phyloP scores from a whole-genome alignment of 1,140 invertebrate species.

The Macrosteles quadrilineatus region DNA sequence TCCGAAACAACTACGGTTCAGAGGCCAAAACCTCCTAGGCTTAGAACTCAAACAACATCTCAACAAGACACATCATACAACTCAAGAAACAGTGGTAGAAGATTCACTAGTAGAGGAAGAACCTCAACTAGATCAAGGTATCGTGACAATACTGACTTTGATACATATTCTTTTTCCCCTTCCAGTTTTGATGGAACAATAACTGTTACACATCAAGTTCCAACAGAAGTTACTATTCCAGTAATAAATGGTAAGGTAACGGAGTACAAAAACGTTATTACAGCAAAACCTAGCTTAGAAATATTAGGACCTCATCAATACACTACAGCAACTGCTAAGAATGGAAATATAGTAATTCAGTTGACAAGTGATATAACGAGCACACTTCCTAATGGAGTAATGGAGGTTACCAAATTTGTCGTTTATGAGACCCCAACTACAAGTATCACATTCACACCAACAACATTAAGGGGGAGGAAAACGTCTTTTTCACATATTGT shows the following conservation, averaged over 20 bases:
- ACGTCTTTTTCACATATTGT: slow-evolving; percentile 83
- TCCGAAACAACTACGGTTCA: slow-evolving; percentile 43
- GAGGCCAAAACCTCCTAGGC: slow-evolving; percentile 45
- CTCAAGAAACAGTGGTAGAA: slow-evolving; percentile 45
- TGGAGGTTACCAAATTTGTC: slow-evolving; percentile 79
- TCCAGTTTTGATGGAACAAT: slow-evolving; percentile 74
- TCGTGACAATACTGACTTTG: slow-evolving; percentile 51
- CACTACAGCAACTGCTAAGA: slow-evolving; percentile 68
- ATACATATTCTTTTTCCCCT: slow-evolving; percentile 55
- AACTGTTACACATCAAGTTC: slow-evolving; percentile 81
- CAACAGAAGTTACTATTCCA: slow-evolving; percentile 81
- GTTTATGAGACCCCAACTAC: slow-evolving; percentile 80
- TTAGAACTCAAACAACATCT: slow-evolving; percentile 38
- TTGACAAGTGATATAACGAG: slow-evolving; percentile 73
- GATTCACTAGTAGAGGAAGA: slow-evolving; percentile 46
- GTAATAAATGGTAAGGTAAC: slow-evolving; percentile 81
- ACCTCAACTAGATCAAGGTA: slow-evolving; percentile 44
- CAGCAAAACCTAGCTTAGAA: slow-evolving; percentile 77
- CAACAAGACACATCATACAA: slow-evolving; percentile 38
- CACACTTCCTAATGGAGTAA: slow-evolving; percentile 70
- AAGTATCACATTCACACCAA: slow-evolving; percentile 78
- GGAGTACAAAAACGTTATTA: slow-evolving; percentile 82
- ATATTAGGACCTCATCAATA: slow-evolving; percentile 75
- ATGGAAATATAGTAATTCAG: slow-evolving; percentile 69
- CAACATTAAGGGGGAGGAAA: slow-evolving; percentile 77